Evolutionary conservation across 30 jellyfish, hydroid and myxozoan species (phyloP).

Genomic region (Aurelia sp.): DNA sequence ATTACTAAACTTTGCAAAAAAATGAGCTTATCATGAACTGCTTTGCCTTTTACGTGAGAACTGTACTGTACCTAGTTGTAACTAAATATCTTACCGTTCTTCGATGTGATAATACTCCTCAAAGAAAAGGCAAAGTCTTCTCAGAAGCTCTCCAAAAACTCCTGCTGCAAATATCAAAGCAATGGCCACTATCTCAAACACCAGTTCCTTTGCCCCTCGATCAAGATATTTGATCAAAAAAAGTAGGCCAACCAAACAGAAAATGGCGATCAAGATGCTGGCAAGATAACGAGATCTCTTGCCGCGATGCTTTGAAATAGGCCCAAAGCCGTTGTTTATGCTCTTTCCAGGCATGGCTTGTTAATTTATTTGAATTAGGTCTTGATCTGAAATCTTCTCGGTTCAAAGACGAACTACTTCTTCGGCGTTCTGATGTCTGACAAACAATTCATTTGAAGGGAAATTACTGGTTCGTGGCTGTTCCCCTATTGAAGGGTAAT

Average conservation of each 20-base stretch:
- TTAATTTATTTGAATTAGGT: too few species aligned
- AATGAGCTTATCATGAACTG: background rate
- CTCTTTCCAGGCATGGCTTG: background rate
- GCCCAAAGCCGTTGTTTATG: constrained; percentile 81
- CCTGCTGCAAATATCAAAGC: constrained; percentile 14
- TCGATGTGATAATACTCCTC: constrained; percentile 63
- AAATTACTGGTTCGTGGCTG: too few species aligned
- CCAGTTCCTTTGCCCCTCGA: background rate
- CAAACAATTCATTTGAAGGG: too few species aligned
- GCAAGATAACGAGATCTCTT: constrained; percentile 16
- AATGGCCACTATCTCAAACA: background rate
- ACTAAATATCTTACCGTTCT: constrained; percentile 29
- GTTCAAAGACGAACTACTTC: too few species aligned
- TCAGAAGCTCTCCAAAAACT: constrained; percentile 61
- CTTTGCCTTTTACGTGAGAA: too few species aligned
- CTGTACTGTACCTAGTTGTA: background rate
- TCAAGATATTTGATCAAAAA: too few species aligned
- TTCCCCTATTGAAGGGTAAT: too few species aligned
- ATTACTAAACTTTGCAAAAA: background rate
- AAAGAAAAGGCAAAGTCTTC: constrained; percentile 33
- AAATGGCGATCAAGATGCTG: background rate
- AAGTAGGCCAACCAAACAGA: too few species aligned
- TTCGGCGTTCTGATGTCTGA: too few species aligned
- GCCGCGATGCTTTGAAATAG: constrained; percentile 66
- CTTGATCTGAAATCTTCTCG: too few species aligned